phyloP scores from a whole-genome alignment of 92 coral and sea anemone genomes.

The Desmophyllum pertusum region DNA sequence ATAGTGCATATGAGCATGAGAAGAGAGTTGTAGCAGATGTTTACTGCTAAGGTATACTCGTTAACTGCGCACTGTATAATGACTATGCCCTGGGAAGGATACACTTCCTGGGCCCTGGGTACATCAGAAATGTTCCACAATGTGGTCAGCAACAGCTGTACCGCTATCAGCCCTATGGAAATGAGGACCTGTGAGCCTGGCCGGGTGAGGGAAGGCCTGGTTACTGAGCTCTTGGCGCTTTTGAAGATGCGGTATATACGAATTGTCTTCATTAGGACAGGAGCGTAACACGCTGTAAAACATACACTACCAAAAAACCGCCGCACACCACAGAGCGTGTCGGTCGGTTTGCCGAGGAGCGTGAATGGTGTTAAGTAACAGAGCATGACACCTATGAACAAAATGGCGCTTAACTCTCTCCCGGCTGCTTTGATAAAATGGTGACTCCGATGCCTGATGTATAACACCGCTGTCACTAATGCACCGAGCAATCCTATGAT shows the following conservation, averaged over 20 bases:
- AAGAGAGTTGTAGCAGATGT: conserved; percentile 63
- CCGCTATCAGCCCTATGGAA: conserved; percentile 63
- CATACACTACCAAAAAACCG: conserved; percentile 69
- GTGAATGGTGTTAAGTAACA: conserved; percentile 67
- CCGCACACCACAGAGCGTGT: conserved; percentile 59
- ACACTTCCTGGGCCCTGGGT: conserved; percentile 50
- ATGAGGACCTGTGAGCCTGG: conserved; percentile 81
- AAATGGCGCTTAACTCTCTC: conserved; percentile 67
- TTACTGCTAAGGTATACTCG: conserved; percentile 56
- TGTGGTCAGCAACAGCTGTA: conserved; percentile 66
- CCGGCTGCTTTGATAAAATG: conserved; percentile 81
- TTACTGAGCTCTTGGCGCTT: conserved; percentile 71
- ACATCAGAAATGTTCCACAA: conserved; percentile 76
- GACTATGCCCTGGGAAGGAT: conserved; percentile 52
- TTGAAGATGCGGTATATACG: conserved; percentile 86
- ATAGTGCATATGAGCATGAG: conserved; percentile 73
- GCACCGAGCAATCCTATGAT: conserved; percentile 61
- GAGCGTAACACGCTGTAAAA: conserved; percentile 74
- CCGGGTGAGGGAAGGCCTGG: conserved; percentile 75
- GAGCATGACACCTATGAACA: conserved; percentile 66
- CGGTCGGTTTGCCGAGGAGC: conserved; percentile 67
- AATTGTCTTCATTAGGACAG: conserved; percentile 76
- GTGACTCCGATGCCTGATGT: conserved; percentile 47
- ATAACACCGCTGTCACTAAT: conserved; percentile 55
- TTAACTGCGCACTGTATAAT: conserved; percentile 64